Base-by-base conservation (phyloP, 2,797 vertebrate genomes). In the Menidia menidia region DNA sequence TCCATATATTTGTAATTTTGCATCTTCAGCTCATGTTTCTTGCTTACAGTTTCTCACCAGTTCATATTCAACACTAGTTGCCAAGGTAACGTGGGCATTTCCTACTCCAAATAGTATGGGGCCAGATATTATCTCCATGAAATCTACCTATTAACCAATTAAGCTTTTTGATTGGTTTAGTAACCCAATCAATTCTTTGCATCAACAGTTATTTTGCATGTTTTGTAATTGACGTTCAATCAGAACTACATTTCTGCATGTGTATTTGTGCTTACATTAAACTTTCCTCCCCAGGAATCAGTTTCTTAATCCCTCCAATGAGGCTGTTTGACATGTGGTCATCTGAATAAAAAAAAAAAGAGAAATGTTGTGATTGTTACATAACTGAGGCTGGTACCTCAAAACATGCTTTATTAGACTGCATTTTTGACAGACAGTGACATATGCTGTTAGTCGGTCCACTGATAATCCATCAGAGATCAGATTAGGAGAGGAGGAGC, bases 401-500 rank as follows among this genome's bases (percentile, higher is more conserved):
- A 1, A 53, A 43, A 15, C 68, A 32, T n/a, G n/a, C 30, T 60
- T 50, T 18, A 60, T 25, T 30, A 48, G 58, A 42, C 10, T 10
- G 35, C 35, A 18, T 39, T 58, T 13, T 39, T 44, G 15, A 33
- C 31, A 16, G 32, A 43, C 48, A 15, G 65, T 60, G 60, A 19
- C n/a, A 45, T 70, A 41, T 50, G 52, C 60, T 67, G 71, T 57
- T 60, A 19, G 75, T 53, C 33, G 39, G 50, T 60, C 25, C 73
- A 63, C 60, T 44, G 59, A 74, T 91, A 93, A 93, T 92, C 57
- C 88, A 73, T 67, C 68, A 83, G 69, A 82, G 73, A 86, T 85
- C 60, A 90, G 87, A 92, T 92, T 93, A 94, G 87, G 64, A 56
- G 54, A 12, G 25, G 41, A 65, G 60, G 62, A 65, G 80, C 70